These are phyloP conservation scores for Bucorvus abyssinicus DNA, from an alignment of 2,797 vertebrate species.

Conservation along the genomic window DNA sequence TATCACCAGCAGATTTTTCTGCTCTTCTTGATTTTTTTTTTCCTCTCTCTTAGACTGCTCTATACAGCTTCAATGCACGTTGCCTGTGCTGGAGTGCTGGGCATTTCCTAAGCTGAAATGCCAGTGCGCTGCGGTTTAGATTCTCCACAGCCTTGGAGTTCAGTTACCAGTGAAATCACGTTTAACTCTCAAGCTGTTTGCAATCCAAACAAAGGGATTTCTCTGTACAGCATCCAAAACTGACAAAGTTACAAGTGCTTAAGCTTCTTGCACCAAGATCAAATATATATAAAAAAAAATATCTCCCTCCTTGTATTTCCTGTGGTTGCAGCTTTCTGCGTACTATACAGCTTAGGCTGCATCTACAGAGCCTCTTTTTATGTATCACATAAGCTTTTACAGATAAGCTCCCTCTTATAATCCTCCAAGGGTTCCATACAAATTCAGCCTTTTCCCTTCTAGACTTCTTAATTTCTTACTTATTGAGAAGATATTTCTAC, in stretches of 20 bases:
- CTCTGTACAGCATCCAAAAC: conserved; percentile 3
- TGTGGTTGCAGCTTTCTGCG: not conserved
- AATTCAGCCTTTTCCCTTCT: conserved; percentile 14
- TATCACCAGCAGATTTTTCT: not conserved
- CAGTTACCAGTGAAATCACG: not conserved
- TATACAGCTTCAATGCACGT: not conserved
- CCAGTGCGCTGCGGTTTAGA: not conserved
- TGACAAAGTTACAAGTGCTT: not conserved
- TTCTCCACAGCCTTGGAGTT: not conserved
- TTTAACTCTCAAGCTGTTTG: conserved; percentile 1
- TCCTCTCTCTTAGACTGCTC: not conserved
- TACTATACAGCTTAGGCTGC: not conserved
- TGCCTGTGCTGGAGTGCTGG: not conserved
- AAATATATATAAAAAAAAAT: not conserved
- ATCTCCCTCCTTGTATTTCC: not conserved
- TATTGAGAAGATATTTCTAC: not conserved
- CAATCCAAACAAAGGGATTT: conserved; percentile 39
- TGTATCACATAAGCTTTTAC: not conserved
- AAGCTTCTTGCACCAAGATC: not conserved
- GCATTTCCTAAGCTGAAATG: not conserved
- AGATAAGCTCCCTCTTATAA: not conserved
- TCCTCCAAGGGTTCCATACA: not conserved
- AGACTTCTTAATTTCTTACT: conserved; percentile 33
- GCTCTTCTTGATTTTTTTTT: not conserved
- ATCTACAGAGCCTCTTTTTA: not conserved